phyloP scores from a whole-genome alignment of 1,140 invertebrate species.

The Zelostemma sp. region DNA sequence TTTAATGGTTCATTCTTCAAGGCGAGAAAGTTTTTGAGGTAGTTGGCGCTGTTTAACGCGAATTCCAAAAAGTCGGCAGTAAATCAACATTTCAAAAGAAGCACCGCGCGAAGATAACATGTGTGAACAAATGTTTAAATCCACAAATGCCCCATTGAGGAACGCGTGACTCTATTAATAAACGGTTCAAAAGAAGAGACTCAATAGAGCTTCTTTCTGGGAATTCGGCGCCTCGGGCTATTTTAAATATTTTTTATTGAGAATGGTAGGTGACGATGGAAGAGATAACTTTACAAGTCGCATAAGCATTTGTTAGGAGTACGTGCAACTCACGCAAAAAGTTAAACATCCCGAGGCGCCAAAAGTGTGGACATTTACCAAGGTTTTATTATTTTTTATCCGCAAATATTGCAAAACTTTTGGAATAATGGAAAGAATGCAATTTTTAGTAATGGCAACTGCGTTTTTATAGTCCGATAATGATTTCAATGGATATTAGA shows the following conservation, averaged over 20 bases:
- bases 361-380: background rate
- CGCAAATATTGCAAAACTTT: background rate
- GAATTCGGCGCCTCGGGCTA: conserved; percentile 36
- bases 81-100: conserved; percentile 57
- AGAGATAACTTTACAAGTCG: conserved; percentile 18
- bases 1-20: conserved; percentile 23
- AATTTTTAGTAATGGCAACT: too few species aligned
- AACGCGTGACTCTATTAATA: conserved; percentile 54
- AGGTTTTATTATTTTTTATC: background rate
- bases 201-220: conserved; percentile 35
- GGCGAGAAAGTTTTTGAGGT: conserved; percentile 35
- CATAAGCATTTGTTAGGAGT: background rate
- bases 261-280: conserved; percentile 38
- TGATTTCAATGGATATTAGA: too few species aligned
- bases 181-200: conserved; percentile 44
- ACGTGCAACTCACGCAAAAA: background rate
- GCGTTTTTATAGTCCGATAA: too few species aligned
- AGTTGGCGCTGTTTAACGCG: conserved; percentile 32
- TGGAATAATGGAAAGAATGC: too few species aligned
- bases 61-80: conserved; percentile 52
- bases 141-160: conserved; percentile 46
- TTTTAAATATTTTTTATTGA: conserved; percentile 37
- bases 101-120: conserved; percentile 49
- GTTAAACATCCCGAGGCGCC: background rate
- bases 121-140: conserved; percentile 58